Base-by-base conservation (phyloP, 2,113 vertebrate genomes). In the Chrysemys picta region DNA sequence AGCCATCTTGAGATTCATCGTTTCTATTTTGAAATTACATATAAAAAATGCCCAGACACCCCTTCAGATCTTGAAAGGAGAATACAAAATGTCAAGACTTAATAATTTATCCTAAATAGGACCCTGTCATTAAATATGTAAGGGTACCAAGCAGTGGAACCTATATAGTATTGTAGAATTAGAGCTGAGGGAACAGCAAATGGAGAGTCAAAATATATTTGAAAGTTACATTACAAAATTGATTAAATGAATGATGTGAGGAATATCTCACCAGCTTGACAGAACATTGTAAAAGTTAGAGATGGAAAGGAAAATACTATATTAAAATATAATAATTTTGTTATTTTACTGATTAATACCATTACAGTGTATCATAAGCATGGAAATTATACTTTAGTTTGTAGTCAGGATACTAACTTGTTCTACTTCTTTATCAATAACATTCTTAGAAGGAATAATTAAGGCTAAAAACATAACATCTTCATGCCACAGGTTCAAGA, bases 21-120 rank as follows among this genome's bases (percentile, higher is more conserved):
- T 84, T 94, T 96, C 91, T 96, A 10, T 92, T 96, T 96, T 89
- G 75, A 84, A 86, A 85, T 89, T 80, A 76, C 69, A 72, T 93
- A 56, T 52, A 94, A 76, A n/a, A 84, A 80, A 53, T 69, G 3
- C 35, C 62, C 35, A 38, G 11, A 1, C 93, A 49, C 27, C 80
- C 50, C 83, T 85, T 50, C 75, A 50, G 7, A 38, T 84, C 62
- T 82, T 47, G 84, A 91, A 93, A 78, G 78, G n/a, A 72, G 14
- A 87, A 53, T 62, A 85, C 75, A 80, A 3, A 35, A 35, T 84
- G 56, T 82, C 53, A 83, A 49, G 56, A 45, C 5, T 76, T 42
- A 65, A 82, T 80, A 92, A 88, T 38, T 49, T 82, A 53, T 47
- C 75, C 52, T 80, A 72, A 82, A 75, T 47, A 56, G 29, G 31